Evolutionary conservation across 2,888 invertebrate species (phyloP).

Genomic region (Chaetogeoica ovagalla): DNA sequence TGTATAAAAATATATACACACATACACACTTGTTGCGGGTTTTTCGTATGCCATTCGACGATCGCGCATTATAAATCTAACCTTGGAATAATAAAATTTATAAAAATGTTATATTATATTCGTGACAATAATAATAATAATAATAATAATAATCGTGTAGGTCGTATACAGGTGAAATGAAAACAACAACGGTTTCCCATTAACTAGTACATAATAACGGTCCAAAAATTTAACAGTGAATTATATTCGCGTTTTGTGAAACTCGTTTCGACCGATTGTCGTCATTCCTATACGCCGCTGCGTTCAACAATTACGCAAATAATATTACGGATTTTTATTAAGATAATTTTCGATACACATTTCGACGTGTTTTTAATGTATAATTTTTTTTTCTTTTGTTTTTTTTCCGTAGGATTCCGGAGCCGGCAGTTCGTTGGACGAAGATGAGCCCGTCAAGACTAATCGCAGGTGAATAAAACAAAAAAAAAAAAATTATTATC

Average conservation of each 20-base stretch:
- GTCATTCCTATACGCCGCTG: too few relatives aligned
- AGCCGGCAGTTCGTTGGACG: conserved; percentile 63
- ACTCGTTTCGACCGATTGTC: too few relatives aligned
- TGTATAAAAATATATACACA: too few relatives aligned
- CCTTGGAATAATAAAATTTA: conserved; percentile 1
- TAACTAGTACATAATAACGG: background rate
- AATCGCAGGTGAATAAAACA: conserved; percentile 61
- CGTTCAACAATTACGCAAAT: too few relatives aligned
- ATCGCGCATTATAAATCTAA: conserved; percentile 9
- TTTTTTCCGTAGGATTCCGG: conserved; percentile 62
- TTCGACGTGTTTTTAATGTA: background rate
- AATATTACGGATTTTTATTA: too few relatives aligned
- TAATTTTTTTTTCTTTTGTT: background rate
- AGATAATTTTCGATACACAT: background rate
- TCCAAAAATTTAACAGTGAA: background rate
- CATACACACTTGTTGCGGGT: background rate
- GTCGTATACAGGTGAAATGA: background rate
- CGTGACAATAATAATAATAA: background rate
- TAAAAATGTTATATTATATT: too few relatives aligned
- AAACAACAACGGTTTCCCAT: conserved; percentile 14
- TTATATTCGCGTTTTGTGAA: background rate
- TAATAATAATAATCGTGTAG: background rate
- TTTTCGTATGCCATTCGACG: background rate
- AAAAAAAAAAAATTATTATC: background rate
- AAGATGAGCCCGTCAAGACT: conserved; percentile 63